Conservation (phyloP, 2,113 vertebrate species). For the Eublepharis macularius region DNA sequence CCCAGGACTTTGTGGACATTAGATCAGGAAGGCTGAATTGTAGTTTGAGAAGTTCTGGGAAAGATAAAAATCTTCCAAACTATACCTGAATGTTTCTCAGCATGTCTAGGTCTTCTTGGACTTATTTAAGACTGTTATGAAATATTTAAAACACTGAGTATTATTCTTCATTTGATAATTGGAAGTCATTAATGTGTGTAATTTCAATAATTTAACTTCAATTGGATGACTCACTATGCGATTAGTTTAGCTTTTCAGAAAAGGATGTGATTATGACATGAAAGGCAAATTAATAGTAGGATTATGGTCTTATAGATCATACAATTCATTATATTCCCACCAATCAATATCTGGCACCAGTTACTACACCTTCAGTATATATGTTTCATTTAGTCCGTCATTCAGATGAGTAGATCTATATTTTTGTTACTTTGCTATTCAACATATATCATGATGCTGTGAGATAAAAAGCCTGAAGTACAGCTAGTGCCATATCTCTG, state of each 20-base stretch:
- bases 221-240: slow-evolving; percentile 69
- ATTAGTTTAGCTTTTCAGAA: slow-evolving; percentile 75
- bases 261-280: slow-evolving; percentile 73
- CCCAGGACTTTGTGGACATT: background rate
- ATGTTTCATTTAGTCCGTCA: slow-evolving; percentile 65
- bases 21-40: background rate
- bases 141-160: slow-evolving; percentile 56
- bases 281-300: slow-evolving; percentile 78
- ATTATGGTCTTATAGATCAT: slow-evolving; percentile 80
- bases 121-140: slow-evolving; percentile 2
- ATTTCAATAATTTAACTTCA: slow-evolving; percentile 76
- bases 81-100: background rate
- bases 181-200: slow-evolving; percentile 70
- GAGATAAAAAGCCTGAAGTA: slow-evolving; percentile 46
- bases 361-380: slow-evolving; percentile 71
- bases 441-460: slow-evolving; percentile 38
- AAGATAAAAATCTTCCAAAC: background rate
- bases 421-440: slow-evolving; percentile 68
- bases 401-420: slow-evolving; percentile 70
- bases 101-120: background rate
- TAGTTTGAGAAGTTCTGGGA: background rate
- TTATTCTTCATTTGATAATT: slow-evolving; percentile 71
- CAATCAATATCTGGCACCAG: slow-evolving; percentile 77
- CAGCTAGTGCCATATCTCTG: slow-evolving; percentile 45
- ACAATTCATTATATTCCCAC: slow-evolving; percentile 77